Evolutionary conservation across 1,140 invertebrate genomes (phyloP).

Genomic region (Drosophila parvula): DNA sequence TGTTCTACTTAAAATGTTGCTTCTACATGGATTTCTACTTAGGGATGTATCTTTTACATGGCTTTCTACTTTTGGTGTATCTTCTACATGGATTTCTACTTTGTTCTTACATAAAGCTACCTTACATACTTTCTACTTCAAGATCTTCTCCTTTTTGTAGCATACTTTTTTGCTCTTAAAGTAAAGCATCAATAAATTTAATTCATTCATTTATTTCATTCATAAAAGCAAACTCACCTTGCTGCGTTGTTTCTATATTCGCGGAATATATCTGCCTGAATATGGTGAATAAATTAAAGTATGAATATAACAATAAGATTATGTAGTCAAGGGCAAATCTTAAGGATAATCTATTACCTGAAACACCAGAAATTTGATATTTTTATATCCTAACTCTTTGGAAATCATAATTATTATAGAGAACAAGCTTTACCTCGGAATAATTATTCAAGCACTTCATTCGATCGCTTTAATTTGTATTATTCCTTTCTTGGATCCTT

Average conservation of each 20-base stretch:
- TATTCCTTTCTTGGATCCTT: too few species aligned
- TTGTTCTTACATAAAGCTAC: not conserved
- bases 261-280: too few species aligned
- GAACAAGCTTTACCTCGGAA: too few species aligned
- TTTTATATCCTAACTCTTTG: too few species aligned
- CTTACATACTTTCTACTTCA: not conserved
- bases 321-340: too few species aligned
- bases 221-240: not conserved
- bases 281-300: too few species aligned
- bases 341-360: too few species aligned
- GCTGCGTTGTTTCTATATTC: not conserved
- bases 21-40: not conserved
- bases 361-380: too few species aligned
- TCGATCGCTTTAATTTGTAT: too few species aligned
- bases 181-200: not conserved
- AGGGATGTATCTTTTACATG: not conserved
- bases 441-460: too few species aligned
- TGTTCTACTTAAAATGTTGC: not conserved
- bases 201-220: conserved; percentile 19
- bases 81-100: not conserved
- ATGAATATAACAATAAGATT: too few species aligned
- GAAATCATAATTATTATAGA: too few species aligned
- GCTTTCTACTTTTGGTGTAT: not conserved
- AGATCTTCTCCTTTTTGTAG: not conserved
- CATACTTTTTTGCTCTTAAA: conserved; percentile 17